Percentiles rank a stretch among this genome's conserved stretches.
Conservation (phyloP, 2,113 vertebrate genomes). For the Embiotoca jacksoni region DNA sequence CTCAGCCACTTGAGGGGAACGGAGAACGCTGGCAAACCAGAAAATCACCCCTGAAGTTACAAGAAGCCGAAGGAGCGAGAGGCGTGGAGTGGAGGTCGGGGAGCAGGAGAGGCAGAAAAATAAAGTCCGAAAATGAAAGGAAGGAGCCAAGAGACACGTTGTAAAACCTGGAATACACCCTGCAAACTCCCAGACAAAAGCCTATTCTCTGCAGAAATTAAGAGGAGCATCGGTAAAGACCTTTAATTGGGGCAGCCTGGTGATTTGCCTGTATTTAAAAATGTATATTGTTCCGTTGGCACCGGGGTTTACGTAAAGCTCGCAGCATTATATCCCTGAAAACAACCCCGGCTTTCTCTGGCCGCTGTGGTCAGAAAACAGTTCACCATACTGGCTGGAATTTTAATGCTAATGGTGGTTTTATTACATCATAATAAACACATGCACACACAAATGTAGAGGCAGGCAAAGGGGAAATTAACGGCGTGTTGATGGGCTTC, state of each 20-base stretch:
- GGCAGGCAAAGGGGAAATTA: neutral
- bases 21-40: conserved; percentile 58
- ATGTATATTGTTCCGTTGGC: neutral
- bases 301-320: conserved; percentile 16
- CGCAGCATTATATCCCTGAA: conserved; percentile 8
- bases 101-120: conserved; percentile 21
- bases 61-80: conserved; percentile 49
- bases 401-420: conserved; percentile 24
- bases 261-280: conserved; percentile 11
- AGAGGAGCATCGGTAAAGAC: conserved; percentile 29
- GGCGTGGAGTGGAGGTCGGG: neutral
- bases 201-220: neutral
- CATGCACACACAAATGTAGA: neutral
- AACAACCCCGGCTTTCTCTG: neutral
- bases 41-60: conserved; percentile 64
- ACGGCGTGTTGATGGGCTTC: neutral
- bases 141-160: neutral
- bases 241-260: neutral
- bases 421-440: conserved; percentile 19
- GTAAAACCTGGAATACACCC: conserved; percentile 23
- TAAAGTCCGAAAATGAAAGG: conserved; percentile 11
- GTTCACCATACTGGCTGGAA: neutral
- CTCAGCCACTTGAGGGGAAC: conserved; percentile 44
- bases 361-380: neutral
- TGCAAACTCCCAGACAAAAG: conserved; percentile 27